Conservation (phyloP, 1,140 invertebrate genomes). For the Paraescarpia echinospica region DNA sequence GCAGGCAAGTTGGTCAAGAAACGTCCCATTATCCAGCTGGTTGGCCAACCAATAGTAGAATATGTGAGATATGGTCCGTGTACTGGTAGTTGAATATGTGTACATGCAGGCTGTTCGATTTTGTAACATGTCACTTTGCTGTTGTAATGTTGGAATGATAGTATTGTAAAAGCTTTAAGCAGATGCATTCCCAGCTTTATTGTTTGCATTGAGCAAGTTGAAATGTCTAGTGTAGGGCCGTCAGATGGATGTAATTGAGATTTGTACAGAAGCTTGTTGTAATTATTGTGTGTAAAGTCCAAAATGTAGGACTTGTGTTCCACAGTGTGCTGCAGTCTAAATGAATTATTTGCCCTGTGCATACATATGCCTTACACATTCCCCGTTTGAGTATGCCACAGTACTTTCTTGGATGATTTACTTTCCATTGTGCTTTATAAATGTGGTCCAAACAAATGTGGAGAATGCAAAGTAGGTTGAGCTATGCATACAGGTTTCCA, state of each 20-base stretch:
- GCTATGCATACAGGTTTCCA: background rate
- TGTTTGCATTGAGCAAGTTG: background rate
- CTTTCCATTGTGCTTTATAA: background rate
- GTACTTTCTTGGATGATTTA: background rate
- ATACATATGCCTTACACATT: slow-evolving; percentile 1
- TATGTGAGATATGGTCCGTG: background rate
- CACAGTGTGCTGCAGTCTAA: background rate
- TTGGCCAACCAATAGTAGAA: background rate
- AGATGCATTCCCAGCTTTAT: background rate
- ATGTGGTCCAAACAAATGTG: background rate
- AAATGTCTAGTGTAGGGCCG: background rate
- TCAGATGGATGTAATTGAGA: background rate
- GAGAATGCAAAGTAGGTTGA: background rate
- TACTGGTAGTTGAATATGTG: background rate
- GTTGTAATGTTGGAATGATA: background rate
- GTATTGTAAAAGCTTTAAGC: background rate
- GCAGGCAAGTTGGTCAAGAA: background rate
- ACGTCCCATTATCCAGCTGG: background rate
- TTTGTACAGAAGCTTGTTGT: slow-evolving; percentile 5
- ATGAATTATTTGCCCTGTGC: background rate
- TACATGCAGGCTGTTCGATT: background rate
- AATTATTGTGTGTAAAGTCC: background rate
- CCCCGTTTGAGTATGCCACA: background rate
- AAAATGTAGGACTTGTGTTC: background rate
- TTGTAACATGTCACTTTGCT: background rate